phyloP scores from a whole-genome alignment of 2,888 invertebrate species.

The Steinernema carpocapsae region DNA sequence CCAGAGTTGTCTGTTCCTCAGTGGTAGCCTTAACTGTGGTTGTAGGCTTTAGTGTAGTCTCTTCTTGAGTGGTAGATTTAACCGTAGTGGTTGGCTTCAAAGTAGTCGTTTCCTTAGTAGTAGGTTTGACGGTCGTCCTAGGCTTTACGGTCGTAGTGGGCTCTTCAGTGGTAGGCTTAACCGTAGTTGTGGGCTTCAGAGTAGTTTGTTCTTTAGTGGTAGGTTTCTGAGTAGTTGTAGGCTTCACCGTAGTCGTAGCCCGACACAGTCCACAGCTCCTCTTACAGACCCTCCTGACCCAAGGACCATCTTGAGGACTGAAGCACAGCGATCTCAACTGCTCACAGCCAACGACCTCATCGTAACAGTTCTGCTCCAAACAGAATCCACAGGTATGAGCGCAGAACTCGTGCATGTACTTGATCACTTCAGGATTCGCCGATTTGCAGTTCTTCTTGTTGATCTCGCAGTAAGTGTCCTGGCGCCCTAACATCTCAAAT shows the following conservation, averaged over 20 bases:
- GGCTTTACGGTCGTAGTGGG: no score
- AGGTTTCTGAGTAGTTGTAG: no score
- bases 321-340: conserved; percentile 35
- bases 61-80: no score
- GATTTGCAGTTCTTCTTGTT: conserved; percentile 7
- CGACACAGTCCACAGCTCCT: background rate
- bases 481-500: background rate
- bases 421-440: background rate
- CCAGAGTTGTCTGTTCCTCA: no score
- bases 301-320: background rate
- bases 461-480: background rate
- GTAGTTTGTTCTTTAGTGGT: no score
- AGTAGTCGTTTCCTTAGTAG: no score
- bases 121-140: no score
- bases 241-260: background rate
- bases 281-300: background rate
- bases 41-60: no score
- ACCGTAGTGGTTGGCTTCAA: no score
- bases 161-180: no score
- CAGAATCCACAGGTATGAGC: conserved; percentile 43
- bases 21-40: no score
- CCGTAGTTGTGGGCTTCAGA: no score
- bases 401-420: conserved; percentile 32
- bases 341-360: conserved; percentile 36
- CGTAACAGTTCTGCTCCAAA: conserved; percentile 39